phyloP scores from a whole-genome alignment of 2,888 invertebrate species.

The Cactoblastis cactorum region DNA sequence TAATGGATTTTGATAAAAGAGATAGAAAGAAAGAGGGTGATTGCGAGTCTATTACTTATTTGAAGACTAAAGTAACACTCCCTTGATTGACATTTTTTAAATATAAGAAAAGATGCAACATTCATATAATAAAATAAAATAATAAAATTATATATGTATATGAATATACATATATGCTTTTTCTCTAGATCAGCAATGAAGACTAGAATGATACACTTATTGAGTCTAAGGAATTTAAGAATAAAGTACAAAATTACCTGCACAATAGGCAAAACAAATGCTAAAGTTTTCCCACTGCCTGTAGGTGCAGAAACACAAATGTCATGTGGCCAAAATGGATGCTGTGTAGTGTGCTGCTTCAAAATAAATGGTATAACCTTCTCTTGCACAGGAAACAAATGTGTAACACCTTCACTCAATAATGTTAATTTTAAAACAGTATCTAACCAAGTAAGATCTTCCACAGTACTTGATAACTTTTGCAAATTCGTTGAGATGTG shows the following conservation, averaged over 20 bases:
- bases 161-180: too few species aligned
- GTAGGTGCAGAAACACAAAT: conserved; percentile 98
- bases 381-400: conserved; percentile 92
- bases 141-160: too few species aligned
- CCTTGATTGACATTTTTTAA: too few species aligned
- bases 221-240: too few species aligned
- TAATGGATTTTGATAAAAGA: too few species aligned
- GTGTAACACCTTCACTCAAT: conserved; percentile 83
- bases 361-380: conserved; percentile 88
- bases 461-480: conserved; percentile 71
- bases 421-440: conserved; percentile 80
- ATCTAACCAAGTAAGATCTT: conserved; percentile 82
- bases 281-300: conserved; percentile 97
- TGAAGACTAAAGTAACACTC: too few species aligned
- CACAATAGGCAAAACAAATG: conserved; percentile 94
- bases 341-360: conserved; percentile 78
- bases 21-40: too few species aligned
- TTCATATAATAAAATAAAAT: too few species aligned
- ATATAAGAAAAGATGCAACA: too few species aligned
- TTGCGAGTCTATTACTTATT: too few species aligned
- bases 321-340: conserved; percentile 88
- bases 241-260: conserved; percentile 71
- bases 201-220: too few species aligned
- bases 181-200: too few species aligned
- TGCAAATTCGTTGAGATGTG: conserved; percentile 86